Evolutionary conservation across 1,140 invertebrate species (phyloP).

Genomic region (Ips nitidus): DNA sequence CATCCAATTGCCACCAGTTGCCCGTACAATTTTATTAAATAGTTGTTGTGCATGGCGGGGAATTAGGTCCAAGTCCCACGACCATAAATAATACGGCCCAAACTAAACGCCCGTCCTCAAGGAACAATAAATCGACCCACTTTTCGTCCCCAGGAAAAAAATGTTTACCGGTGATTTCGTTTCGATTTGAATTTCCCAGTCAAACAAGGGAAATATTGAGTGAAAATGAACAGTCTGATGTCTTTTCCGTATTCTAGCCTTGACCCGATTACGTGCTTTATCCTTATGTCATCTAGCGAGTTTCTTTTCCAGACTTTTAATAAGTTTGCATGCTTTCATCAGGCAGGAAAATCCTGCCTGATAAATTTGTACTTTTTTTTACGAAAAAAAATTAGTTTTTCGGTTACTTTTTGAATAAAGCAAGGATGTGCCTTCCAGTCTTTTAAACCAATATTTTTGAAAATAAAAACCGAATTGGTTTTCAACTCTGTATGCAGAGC

Average conservation of each 20-base stretch:
- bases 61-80: slow-evolving; percentile 18
- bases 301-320: no score
- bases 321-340: neutral
- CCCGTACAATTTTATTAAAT: slow-evolving; percentile 26
- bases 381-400: neutral
- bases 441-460: neutral
- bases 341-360: neutral
- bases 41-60: slow-evolving; percentile 21
- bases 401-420: neutral
- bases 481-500: neutral
- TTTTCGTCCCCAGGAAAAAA: no score
- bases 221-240: no score
- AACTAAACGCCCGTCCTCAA: slow-evolving; percentile 7
- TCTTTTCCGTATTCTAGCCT: no score
- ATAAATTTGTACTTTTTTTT: neutral
- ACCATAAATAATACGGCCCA: slow-evolving; percentile 12
- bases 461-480: neutral
- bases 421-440: neutral
- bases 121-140: slow-evolving; percentile 5
- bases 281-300: no score
- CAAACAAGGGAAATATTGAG: no score
- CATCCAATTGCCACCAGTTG: slow-evolving; percentile 31
- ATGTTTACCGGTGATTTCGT: no score
- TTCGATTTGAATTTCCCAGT: no score
- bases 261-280: no score